Conservation (phyloP, 1,140 invertebrate genomes). For the Euschistus heros region DNA sequence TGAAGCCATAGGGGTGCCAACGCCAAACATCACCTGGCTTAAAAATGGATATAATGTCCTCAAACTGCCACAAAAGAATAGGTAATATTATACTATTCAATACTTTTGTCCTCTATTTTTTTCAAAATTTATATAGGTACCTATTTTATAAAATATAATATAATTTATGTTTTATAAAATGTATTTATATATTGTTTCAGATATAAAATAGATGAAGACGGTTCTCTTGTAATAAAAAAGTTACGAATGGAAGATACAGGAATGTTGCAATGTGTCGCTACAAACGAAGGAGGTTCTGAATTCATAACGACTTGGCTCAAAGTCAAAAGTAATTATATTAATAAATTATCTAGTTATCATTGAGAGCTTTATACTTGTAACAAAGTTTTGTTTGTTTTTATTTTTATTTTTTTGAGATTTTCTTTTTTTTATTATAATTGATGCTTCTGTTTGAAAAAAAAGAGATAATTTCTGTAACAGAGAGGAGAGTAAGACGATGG, state of each 20-base stretch:
- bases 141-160: background rate
- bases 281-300: constrained; percentile 77
- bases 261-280: constrained; percentile 90
- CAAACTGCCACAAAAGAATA: constrained; percentile 23
- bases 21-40: constrained; percentile 69
- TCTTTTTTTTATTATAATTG: background rate
- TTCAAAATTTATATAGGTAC: background rate
- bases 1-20: constrained; percentile 63
- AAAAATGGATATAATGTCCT: constrained; percentile 47
- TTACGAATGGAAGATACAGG: constrained; percentile 78
- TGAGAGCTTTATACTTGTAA: too few species aligned
- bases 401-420: background rate
- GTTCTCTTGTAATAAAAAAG: constrained; percentile 69
- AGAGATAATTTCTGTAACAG: constrained; percentile 11
- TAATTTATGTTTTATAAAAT: background rate
- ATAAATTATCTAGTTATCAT: background rate
- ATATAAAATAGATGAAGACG: constrained; percentile 62
- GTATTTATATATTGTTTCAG: constrained; percentile 34
- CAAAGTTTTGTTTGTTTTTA: too few species aligned
- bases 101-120: background rate
- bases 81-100: constrained; percentile 17
- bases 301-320: constrained; percentile 84
- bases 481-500: constrained; percentile 16
- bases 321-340: constrained; percentile 79
- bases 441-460: too few species aligned